These are phyloP conservation scores for Leptarthrus brevirostris DNA, from an alignment of 2,888 invertebrate species.

Conservation along the genomic window DNA sequence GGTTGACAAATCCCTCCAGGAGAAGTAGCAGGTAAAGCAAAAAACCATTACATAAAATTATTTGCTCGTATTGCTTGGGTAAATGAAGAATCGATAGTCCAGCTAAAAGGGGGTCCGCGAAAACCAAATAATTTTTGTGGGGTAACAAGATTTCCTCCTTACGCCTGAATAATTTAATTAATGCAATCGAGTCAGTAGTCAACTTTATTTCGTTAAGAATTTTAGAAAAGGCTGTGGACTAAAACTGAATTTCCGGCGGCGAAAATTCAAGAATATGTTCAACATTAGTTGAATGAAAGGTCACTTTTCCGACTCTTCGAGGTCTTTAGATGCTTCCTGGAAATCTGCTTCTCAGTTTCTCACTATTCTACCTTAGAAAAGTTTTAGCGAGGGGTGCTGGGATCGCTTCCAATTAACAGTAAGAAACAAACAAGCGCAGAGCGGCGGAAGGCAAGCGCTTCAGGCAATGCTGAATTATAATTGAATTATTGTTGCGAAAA, in stretches of 20 bases:
- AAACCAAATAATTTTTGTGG: not conserved
- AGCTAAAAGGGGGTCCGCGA: not conserved
- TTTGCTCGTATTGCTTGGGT: not conserved
- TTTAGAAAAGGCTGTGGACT: too few relatives aligned
- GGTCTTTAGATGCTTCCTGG: too few relatives aligned
- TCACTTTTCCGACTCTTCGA: too few relatives aligned
- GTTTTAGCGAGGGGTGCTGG: conserved; percentile 8
- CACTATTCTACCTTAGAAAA: too few relatives aligned
- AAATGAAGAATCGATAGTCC: conserved; percentile 31
- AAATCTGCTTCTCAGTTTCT: too few relatives aligned
- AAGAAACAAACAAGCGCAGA: conserved; percentile 52
- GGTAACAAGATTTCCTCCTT: conserved; percentile 55
- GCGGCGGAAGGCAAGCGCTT: conserved; percentile 45
- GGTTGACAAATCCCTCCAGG: conserved; percentile 38
- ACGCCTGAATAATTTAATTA: conserved; percentile 56
- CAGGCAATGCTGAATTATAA: conserved; percentile 53
- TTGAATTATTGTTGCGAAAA: conserved; percentile 56
- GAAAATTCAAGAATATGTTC: too few relatives aligned
- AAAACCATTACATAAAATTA: conserved; percentile 15
- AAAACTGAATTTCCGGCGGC: too few relatives aligned
- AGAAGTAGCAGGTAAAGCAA: conserved; percentile 9
- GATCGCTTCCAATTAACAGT: conserved; percentile 54
- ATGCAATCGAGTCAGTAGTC: conserved; percentile 1
- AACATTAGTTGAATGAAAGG: too few relatives aligned
- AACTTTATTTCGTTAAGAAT: too few relatives aligned